Evolutionary conservation across 2,797 vertebrate species (phyloP), one percentile per base, ranked within the genome.

Genomic region (Psittacula echo): DNA sequence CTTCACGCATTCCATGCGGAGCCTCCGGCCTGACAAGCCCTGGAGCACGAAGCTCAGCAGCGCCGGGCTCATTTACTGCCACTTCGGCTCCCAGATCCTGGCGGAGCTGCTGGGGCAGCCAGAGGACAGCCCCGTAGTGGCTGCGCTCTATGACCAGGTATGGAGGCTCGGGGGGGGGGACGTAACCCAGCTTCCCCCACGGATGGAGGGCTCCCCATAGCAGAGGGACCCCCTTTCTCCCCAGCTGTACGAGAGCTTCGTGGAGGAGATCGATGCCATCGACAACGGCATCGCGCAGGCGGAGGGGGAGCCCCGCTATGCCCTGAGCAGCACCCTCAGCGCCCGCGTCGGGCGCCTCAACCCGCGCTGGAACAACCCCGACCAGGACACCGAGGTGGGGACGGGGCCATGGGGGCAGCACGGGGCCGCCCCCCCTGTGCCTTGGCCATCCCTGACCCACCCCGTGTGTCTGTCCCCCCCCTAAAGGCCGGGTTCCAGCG

Each of bases 21-120:
- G 98, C 95, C 97, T 99, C 74, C 97, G 96, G 86, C 98, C 99
- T 4, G 98, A 98, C 87, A 99, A 99, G 96, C 98, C 98, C 0
- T 99, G 99, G 99, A 97, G 97, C 93, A 99, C 99, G 22, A 99
- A 99, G 96, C 98, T 99, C 95, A 99, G 99, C 98, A 99, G 99
- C 2, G 99, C 99, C 0, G 99, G 99, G 44, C 96, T 99, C 76
- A 95, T 99, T 24, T 99, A 99, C 74, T 94, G 99, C 23, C 99
- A 99, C 96, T 99, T 99, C 16, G 99, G 99, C 39, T 97, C 92
- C 42, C 98, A 96, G 64, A 96, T 99, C 79, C 98, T 99, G 30
- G 96, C 98, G 2, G 97, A 96, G 62, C 97, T 99, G 73, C 98
- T 99, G 56, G 94, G 97, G 42, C 97, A 98, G 75, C 97, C 98